Percentiles rank a stretch among this genome's conserved stretches.
Conservation (phyloP, 2,797 vertebrate species). For the Netta rufina region DNA sequence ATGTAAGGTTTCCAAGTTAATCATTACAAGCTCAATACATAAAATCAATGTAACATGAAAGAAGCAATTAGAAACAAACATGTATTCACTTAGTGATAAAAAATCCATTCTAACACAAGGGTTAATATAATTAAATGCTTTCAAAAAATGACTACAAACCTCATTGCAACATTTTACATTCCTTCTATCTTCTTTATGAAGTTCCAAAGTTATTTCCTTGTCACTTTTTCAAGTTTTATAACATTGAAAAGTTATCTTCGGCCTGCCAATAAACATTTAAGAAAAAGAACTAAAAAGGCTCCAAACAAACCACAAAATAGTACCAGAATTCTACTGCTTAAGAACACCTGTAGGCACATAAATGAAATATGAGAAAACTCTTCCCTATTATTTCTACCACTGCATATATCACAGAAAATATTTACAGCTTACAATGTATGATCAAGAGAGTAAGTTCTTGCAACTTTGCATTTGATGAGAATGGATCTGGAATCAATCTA, state of each 20-base stretch:
- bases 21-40: constrained; percentile 38
- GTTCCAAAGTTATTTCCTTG: neutral
- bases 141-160: neutral
- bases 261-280: neutral
- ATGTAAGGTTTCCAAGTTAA: constrained; percentile 41
- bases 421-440: neutral
- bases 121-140: constrained; percentile 36
- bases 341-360: neutral
- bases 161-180: neutral
- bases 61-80: constrained; percentile 50
- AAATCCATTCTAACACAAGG: neutral
- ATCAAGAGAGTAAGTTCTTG: neutral
- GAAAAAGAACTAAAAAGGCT: neutral
- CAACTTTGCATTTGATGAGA: neutral
- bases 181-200: neutral
- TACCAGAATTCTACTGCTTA: neutral
- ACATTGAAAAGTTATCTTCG: neutral
- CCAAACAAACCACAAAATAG: constrained; percentile 3
- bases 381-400: neutral
- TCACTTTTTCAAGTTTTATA: neutral
- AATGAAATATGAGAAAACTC: neutral
- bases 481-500: neutral
- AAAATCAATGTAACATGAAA: constrained; percentile 46
- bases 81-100: constrained; percentile 38
- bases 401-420: neutral